Base-by-base conservation (phyloP, 2,888 invertebrate species). In the Exocentrus adspersus region DNA sequence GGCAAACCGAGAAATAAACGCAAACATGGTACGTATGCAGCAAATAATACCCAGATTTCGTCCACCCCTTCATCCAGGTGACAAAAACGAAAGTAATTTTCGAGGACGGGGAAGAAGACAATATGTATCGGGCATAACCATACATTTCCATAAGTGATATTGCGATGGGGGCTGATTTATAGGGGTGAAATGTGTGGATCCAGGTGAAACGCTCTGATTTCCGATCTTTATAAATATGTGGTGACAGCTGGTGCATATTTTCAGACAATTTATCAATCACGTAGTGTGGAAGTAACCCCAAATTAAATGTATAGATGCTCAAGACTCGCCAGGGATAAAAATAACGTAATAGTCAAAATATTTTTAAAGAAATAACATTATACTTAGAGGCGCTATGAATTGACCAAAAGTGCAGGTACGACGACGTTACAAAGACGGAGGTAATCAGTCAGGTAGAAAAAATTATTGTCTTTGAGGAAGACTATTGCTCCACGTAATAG, bases 21-120 rank as follows among this genome's bases (percentile, higher is more conserved):
- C 21, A 48, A 52, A 64, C 54, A 43, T 30, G n/a, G n/a, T n/a
- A n/a, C n/a, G n/a, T 51, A 50, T 32, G 57, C 58, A 48, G 59
- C 52, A 28, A 24, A 14, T 52, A 57, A 52, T 52, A 52, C 30
- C n/a, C 43, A 43, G 59, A 65, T 65, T 65, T 65, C 65, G 54
- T 45, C 62, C 48, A 58, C 65, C 65, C 51, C 59, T 65, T 62
- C 65, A 53, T 51, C 65, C 65, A 65, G 65, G 65, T 65, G 65
- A 65, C 62, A 59, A 62, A 62, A 62, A 54, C 60, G 53, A 59
- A 65, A 65, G 58, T 65, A 65, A 64, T 64, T 57, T 64, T 57
- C 41, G 24, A 62, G 50, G 43, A 58, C 53, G 45, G 42, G 30
- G 52, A 52, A 59, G 45, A 59, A 62, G 58, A 65, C 62, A 56